phyloP scores from a whole-genome alignment of 2,113 vertebrate genomes.

The Lanius collurio region DNA sequence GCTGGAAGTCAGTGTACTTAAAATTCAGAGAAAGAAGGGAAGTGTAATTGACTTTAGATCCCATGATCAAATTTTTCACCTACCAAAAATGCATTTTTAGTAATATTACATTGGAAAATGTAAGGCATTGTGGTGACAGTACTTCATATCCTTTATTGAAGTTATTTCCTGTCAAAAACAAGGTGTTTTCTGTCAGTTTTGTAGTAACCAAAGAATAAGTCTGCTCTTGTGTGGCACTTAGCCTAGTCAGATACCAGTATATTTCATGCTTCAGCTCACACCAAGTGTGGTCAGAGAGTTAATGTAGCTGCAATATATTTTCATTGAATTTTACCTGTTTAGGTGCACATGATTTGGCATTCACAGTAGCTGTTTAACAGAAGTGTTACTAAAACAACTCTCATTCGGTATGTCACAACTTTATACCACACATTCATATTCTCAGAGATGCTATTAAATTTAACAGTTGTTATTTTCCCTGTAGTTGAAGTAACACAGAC shows the following conservation, averaged over 20 bases:
- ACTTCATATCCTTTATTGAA: neutral
- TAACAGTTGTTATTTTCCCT: neutral
- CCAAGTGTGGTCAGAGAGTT: neutral
- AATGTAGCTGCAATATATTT: neutral
- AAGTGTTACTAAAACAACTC: neutral
- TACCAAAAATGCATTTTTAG: neutral
- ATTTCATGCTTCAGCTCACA: neutral
- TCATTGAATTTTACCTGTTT: neutral
- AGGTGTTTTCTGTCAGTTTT: neutral
- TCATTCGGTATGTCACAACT: neutral
- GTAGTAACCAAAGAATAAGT: neutral
- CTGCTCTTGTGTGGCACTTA: neutral
- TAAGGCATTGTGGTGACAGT: neutral
- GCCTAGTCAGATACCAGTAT: neutral
- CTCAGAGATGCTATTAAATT: neutral
- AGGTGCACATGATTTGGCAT: neutral
- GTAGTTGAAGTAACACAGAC: neutral
- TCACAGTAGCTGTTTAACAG: neutral
- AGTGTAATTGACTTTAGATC: neutral
- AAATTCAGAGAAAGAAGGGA: neutral
- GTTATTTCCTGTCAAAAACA: neutral
- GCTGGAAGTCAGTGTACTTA: neutral
- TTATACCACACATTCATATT: neutral
- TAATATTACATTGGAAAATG: neutral
- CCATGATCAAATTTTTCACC: neutral